Percentiles rank a stretch among this genome's conserved stretches.
These are phyloP conservation scores for Thermophis baileyi DNA, from an alignment of 2,113 vertebrate species.

Conservation along the genomic window DNA sequence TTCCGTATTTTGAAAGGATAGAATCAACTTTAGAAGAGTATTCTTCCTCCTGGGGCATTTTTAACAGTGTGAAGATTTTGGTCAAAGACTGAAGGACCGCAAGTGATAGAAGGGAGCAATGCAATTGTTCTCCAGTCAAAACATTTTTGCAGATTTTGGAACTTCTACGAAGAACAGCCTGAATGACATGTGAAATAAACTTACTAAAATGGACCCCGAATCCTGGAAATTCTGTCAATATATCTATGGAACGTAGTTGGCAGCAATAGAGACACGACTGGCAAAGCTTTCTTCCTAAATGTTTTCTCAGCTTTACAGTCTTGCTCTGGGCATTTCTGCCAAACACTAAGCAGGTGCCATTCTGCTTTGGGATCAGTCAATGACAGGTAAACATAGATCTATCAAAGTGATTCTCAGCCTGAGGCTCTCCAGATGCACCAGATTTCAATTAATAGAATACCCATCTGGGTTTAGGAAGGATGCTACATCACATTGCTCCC, in stretches of 20 bases:
- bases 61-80: neutral
- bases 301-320: neutral
- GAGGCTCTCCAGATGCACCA: neutral
- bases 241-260: neutral
- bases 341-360: neutral
- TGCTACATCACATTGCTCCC: neutral
- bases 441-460: neutral
- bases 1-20: neutral
- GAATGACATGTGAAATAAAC: neutral
- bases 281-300: neutral
- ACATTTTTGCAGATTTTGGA: neutral
- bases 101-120: neutral
- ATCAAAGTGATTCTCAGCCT: neutral
- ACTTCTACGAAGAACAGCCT: neutral
- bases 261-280: neutral
- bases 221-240: neutral
- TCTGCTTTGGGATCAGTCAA: neutral
- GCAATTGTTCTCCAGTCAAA: neutral
- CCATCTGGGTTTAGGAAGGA: neutral
- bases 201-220: neutral
- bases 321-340: neutral
- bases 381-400: neutral
- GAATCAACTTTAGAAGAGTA: neutral
- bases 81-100: neutral
- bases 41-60: neutral